Percentiles rank a stretch among this genome's conserved stretches.
Conservation (phyloP, 1,140 invertebrate species). For the Papilio polyxenes region DNA sequence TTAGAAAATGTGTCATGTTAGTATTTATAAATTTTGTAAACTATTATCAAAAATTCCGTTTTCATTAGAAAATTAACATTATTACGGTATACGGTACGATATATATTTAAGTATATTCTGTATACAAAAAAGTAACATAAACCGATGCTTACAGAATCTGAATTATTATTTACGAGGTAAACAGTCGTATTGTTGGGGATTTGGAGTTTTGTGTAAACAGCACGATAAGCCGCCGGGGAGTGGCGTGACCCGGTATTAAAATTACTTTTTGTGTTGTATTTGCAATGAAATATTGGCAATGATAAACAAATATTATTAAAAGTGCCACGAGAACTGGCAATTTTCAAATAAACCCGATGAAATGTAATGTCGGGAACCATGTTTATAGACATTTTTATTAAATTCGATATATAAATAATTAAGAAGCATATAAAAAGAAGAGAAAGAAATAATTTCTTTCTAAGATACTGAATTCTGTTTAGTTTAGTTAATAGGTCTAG, state of each 20-base stretch:
- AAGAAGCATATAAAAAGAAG: no score
- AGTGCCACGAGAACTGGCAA: not conserved
- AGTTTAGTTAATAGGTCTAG: no score
- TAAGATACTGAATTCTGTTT: no score
- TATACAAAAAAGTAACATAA: conserved; percentile 43
- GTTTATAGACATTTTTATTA: not conserved
- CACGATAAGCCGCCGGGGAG: conserved; percentile 53
- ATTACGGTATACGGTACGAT: not conserved
- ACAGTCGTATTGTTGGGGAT: conserved; percentile 55
- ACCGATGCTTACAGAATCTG: conserved; percentile 49
- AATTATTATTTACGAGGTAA: conserved; percentile 65
- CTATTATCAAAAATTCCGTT: not conserved
- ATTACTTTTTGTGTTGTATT: conserved; percentile 36
- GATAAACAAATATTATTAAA: conserved; percentile 33
- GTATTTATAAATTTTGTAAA: no score
- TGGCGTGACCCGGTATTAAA: conserved; percentile 50
- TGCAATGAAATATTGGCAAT: conserved; percentile 27
- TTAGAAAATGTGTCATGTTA: no score
- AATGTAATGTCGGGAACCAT: not conserved
- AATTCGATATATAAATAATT: no score
- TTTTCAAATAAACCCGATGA: not conserved
- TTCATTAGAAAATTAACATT: conserved; percentile 10
- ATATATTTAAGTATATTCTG: not conserved
- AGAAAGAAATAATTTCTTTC: no score
- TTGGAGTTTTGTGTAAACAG: conserved; percentile 61